Evolutionary conservation across 2,113 vertebrate genomes (phyloP), one percentile per base, ranked within the genome.

Genomic region (Nibea albiflora): DNA sequence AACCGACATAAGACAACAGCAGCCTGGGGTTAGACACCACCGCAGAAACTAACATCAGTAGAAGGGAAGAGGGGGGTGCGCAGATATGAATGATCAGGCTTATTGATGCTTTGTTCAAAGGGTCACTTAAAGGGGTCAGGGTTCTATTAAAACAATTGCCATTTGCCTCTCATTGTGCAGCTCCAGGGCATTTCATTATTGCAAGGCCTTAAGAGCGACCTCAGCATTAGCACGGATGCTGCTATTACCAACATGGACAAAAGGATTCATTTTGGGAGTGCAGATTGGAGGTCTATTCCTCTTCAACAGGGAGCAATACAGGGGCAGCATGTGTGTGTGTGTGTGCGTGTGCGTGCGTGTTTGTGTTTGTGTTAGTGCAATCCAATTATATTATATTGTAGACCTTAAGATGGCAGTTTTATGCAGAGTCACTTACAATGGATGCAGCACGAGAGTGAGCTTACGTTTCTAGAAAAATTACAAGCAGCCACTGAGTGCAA

Each of bases 101-200:
- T 75, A 70, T 76, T 83, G 67, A 81, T 24, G 76, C 58, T 85
- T 50, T 73, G 80, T 56, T 76, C 42, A 47, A 31, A 50, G 80
- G 81, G 79, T 78, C 66, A n/a, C 15, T 31, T 68, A 17, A 16
- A 53, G 39, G 70, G 83, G 75, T 78, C 79, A 88, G 31, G 77
- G 87, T 73, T 92, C 68, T 70, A 12, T 56, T 42, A 42, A 80
- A 81, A 84, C 69, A 81, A 77, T 24, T 79, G 61, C 83, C 65
- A 35, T 60, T 46, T 76, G 67, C 16, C 22, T 71, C 14, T 1
- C 39, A 56, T 19, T 56, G 67, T 42, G 77, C 79, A 61, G 66
- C 67, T 67, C 22, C 10, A 16, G 70, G 73, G 24, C 64, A 54
- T 85, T 84, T 89, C 57, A 67, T 77, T 84, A 76, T 58, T 68